A percentile compares a stretch with the other conserved stretches of the same genome.
Conservation (phyloP, 2,113 vertebrate genomes). For the Pseudorectes ferrugineus region DNA sequence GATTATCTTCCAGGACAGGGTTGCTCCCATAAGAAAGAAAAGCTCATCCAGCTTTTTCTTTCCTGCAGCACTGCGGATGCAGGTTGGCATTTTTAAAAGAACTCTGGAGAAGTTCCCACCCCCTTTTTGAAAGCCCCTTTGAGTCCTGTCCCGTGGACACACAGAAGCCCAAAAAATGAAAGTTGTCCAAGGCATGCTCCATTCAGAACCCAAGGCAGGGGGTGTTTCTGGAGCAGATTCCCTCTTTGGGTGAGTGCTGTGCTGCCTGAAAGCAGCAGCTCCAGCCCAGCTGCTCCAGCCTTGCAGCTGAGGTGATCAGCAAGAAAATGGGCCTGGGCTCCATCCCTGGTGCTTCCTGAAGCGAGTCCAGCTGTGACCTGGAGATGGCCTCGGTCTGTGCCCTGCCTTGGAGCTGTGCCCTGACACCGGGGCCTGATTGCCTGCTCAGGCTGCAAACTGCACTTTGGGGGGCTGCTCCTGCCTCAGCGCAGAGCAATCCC, state of each 20-base stretch:
- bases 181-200: neutral
- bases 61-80: neutral
- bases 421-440: neutral
- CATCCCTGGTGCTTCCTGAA: neutral
- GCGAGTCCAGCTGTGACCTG: neutral
- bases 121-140: neutral
- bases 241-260: neutral
- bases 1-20: neutral
- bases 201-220: fast-evolving
- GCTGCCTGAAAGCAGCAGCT: neutral
- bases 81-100: neutral
- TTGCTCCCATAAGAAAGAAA: neutral
- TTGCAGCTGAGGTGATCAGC: neutral
- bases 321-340: neutral
- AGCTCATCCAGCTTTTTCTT: neutral
- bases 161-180: neutral
- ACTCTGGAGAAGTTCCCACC: neutral
- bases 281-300: neutral
- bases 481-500: neutral
- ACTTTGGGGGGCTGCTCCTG: neutral
- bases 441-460: neutral
- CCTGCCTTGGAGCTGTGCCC: neutral
- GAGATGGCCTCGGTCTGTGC: neutral
- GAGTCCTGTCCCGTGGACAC: neutral
- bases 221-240: neutral